Evolutionary conservation across 2,797 vertebrate species (phyloP).

Genomic region (Gymnoscopelus braueri): DNA sequence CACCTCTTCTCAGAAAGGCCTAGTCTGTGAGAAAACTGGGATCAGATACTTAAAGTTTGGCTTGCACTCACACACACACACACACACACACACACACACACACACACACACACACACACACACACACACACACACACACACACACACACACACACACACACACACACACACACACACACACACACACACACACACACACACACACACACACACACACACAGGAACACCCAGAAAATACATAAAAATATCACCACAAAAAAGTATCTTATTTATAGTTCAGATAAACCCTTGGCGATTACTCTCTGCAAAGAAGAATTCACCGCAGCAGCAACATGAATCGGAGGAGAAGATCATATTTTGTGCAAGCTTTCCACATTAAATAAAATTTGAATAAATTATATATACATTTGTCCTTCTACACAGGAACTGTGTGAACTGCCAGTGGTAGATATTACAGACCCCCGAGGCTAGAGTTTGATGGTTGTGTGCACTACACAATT

Average conservation of each 20-base stretch:
- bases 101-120: not conserved
- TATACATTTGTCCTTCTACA: not conserved
- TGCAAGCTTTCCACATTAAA: conserved; percentile 32
- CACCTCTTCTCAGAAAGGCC: conserved; percentile 55
- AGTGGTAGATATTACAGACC: conserved; percentile 24
- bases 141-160: not conserved
- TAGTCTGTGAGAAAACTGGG: conserved; percentile 59
- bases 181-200: no score
- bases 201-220: no score
- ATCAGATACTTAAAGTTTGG: conserved; percentile 62
- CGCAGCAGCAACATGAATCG: conserved; percentile 7
- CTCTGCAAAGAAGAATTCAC: conserved; percentile 10
- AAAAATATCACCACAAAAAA: conserved; percentile 25
- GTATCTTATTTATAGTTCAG: conserved; percentile 39
- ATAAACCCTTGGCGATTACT: conserved; percentile 32
- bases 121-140: conserved; percentile 3
- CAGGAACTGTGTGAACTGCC: conserved; percentile 29
- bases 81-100: conserved; percentile 15
- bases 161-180: no score
- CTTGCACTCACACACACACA: conserved; percentile 22
- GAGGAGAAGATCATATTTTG: conserved; percentile 17
- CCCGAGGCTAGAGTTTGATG: conserved; percentile 34
- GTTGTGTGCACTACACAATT: conserved; percentile 23
- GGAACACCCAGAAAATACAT: not conserved
- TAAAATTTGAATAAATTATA: conserved; percentile 28